Percentiles rank a stretch among this genome's conserved stretches.
Evolutionary conservation across 2,113 vertebrate species (phyloP).

Genomic region (Alectura lathami): DNA sequence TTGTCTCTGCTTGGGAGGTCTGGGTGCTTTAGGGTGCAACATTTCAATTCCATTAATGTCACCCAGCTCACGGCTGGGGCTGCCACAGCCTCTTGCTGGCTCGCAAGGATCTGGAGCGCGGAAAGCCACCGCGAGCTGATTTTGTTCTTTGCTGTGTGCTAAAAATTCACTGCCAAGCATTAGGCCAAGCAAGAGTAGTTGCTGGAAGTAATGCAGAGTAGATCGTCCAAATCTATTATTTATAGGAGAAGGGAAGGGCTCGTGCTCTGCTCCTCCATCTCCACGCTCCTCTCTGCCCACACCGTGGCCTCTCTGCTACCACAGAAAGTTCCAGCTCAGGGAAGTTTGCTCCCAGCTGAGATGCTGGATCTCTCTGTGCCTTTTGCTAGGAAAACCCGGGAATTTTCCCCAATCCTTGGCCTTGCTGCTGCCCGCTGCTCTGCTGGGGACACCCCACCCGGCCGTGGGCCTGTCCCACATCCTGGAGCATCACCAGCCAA

Average conservation of each 20-base stretch:
- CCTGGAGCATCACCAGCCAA: no score
- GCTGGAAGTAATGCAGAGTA: constrained; percentile 17
- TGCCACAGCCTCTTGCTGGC: neutral
- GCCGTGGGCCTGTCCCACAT: neutral
- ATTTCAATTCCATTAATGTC: neutral
- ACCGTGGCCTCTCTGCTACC: fast-evolving
- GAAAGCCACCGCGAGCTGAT: neutral
- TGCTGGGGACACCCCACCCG: neutral
- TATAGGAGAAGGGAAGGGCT: neutral
- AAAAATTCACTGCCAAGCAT: neutral
- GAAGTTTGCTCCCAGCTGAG: neutral
- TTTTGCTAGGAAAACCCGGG: fast-evolving
- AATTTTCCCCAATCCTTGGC: neutral
- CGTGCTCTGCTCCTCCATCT: neutral
- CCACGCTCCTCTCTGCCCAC: neutral
- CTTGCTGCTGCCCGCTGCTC: neutral
- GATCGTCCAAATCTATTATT: constrained; percentile 56
- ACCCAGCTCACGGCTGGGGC: neutral
- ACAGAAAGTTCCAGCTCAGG: neutral
- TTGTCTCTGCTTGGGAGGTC: neutral
- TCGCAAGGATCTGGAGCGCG: neutral
- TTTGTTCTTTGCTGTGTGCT: neutral
- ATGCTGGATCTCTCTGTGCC: fast-evolving
- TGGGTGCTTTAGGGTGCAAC: neutral
- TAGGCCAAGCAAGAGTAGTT: neutral